Evolutionary conservation across 2,113 vertebrate genomes (phyloP).

Genomic region (Sylvilagus bachmani): DNA sequence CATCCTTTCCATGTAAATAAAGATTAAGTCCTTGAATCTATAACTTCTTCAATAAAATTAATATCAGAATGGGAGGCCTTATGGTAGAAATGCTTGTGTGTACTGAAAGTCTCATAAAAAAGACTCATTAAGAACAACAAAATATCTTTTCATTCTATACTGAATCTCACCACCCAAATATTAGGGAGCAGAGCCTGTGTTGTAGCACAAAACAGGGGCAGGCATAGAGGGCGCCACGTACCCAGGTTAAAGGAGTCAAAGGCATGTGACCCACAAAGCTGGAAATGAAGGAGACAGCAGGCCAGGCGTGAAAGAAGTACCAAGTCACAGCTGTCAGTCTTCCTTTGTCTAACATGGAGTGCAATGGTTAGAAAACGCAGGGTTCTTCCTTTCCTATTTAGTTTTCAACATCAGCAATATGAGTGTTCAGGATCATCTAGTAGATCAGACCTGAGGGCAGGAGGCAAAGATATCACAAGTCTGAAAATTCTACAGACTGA

Average conservation of each 20-base stretch:
- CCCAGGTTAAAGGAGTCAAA: not conserved
- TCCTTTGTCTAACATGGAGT: not conserved
- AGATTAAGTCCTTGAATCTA: not conserved
- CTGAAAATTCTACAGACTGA: not conserved
- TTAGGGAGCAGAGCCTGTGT: not conserved
- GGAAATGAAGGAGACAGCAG: not conserved
- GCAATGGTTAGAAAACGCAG: not conserved
- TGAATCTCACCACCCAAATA: not conserved
- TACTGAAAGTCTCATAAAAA: not conserved
- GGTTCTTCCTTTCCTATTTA: not conserved
- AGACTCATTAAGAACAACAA: not conserved
- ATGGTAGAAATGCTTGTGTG: not conserved
- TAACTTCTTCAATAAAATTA: not conserved
- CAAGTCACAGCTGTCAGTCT: not conserved
- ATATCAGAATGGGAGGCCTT: not conserved
- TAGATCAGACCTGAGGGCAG: not conserved
- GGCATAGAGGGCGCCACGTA: not conserved
- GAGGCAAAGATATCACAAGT: not conserved
- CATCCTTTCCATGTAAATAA: not conserved
- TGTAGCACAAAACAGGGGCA: not conserved
- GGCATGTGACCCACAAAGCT: not conserved
- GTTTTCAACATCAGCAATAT: not conserved
- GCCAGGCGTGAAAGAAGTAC: not conserved
- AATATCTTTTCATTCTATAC: not conserved
- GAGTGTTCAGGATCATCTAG: not conserved